A percentile compares a stretch with the other conserved stretches of the same genome.
Evolutionary conservation across 2,888 invertebrate genomes (phyloP).

Genomic region (Leptarthrus brevirostris): DNA sequence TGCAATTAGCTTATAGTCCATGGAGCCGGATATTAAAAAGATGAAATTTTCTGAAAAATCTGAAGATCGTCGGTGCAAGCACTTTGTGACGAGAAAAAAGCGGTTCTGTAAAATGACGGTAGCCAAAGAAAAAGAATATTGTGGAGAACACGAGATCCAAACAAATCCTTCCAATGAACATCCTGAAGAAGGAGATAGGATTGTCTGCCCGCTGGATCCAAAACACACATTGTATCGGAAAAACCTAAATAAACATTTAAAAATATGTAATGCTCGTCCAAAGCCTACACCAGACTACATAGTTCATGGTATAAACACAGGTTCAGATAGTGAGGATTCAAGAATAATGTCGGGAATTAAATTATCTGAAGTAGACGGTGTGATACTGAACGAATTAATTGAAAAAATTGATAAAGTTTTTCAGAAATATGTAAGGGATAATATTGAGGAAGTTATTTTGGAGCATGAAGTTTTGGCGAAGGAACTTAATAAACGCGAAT

Average conservation of each 20-base stretch:
- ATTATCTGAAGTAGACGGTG: constrained; percentile 65
- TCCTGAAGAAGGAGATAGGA: constrained; percentile 63
- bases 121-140: constrained; percentile 75
- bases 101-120: constrained; percentile 82
- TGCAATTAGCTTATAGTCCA: too few relatives aligned
- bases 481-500: constrained; percentile 70
- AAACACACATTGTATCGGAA: constrained; percentile 77
- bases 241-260: constrained; percentile 77
- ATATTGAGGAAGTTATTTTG: constrained; percentile 65
- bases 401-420: constrained; percentile 67
- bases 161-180: constrained; percentile 48
- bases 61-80: constrained; percentile 68
- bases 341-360: constrained; percentile 57
- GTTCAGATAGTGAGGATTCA: constrained; percentile 53
- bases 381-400: constrained; percentile 65
- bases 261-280: constrained; percentile 78
- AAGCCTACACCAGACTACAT: constrained; percentile 68
- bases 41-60: constrained; percentile 15
- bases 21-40: constrained; percentile 44
- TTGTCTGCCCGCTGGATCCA: constrained; percentile 79
- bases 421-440: constrained; percentile 60
- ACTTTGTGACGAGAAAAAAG: constrained; percentile 78
- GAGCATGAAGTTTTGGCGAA: constrained; percentile 68
- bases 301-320: constrained; percentile 61
- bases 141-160: constrained; percentile 76